phyloP scores from a whole-genome alignment of 2,797 vertebrate genomes.

The Poeciliopsis presidionis region DNA sequence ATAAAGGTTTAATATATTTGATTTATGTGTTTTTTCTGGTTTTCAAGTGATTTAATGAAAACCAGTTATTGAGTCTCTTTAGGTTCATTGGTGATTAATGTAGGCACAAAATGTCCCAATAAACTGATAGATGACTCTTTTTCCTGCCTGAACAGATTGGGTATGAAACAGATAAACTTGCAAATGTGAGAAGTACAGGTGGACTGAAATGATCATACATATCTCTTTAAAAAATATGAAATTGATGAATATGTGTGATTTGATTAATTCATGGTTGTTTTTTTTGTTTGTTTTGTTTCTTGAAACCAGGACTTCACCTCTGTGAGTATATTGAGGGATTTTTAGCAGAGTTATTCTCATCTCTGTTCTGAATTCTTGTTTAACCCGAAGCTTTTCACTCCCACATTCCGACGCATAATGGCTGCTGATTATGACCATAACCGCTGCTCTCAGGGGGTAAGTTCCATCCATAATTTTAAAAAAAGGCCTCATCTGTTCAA shows the following conservation, averaged over 20 bases:
- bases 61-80: neutral
- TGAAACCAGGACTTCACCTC: slow-evolving; percentile 83
- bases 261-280: slow-evolving; percentile 10
- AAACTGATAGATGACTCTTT: neutral
- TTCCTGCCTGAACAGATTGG: neutral
- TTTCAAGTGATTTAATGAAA: neutral
- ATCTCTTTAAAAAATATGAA: neutral
- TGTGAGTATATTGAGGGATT: slow-evolving; percentile 72
- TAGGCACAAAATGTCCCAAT: neutral
- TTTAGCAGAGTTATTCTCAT: neutral
- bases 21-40: neutral
- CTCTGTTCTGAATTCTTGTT: neutral
- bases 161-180: neutral
- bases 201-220: neutral
- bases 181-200: neutral
- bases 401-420: slow-evolving; percentile 13
- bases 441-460: slow-evolving; percentile 73
- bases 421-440: slow-evolving; percentile 32
- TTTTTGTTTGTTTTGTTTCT: slow-evolving; percentile 16
- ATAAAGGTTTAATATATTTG: neutral
- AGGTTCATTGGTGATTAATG: neutral
- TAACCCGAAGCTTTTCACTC: slow-evolving; percentile 20
- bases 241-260: neutral
- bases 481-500: neutral
- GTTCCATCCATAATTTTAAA: slow-evolving; percentile 33